These are phyloP conservation scores for Cremastobaeus sp. DNA, from an alignment of 2,888 invertebrate species.

Conservation along the genomic window DNA sequence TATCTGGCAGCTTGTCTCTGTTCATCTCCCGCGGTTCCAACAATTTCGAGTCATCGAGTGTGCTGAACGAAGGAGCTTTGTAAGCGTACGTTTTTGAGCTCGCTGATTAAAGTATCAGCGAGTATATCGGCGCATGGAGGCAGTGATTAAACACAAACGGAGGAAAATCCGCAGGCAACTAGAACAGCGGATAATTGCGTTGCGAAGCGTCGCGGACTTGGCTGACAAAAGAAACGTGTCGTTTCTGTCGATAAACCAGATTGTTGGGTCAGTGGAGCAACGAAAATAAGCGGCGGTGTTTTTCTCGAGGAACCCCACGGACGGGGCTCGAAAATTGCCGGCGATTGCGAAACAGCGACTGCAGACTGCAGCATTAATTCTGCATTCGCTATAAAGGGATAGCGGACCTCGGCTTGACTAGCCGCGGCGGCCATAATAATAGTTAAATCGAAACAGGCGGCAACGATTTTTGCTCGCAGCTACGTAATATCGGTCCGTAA, in stretches of 20 bases:
- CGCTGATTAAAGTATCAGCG: slow-evolving; percentile 24
- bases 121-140: too few relatives aligned
- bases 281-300: slow-evolving; percentile 51
- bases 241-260: too few relatives aligned
- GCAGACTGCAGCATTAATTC: slow-evolving; percentile 19
- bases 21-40: slow-evolving; percentile 57
- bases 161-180: too few relatives aligned
- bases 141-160: too few relatives aligned
- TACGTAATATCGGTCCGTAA: slow-evolving; percentile 66
- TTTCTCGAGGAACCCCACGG: too few relatives aligned
- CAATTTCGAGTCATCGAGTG: slow-evolving; percentile 53
- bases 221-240: too few relatives aligned
- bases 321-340: too few relatives aligned
- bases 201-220: too few relatives aligned
- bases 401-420: slow-evolving; percentile 3
- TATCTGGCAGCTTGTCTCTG: slow-evolving; percentile 48
- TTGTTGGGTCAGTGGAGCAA: slow-evolving; percentile 64
- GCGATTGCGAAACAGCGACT: slow-evolving; percentile 18
- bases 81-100: slow-evolving; percentile 27
- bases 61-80: slow-evolving; percentile 35
- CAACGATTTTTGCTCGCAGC: slow-evolving; percentile 63
- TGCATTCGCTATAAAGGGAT: background rate
- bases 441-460: slow-evolving; percentile 38
- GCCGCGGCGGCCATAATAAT: slow-evolving; percentile 32
- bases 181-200: too few relatives aligned